Conservation (phyloP, 2,797 vertebrate species). For the Anniella stebbinsi region DNA sequence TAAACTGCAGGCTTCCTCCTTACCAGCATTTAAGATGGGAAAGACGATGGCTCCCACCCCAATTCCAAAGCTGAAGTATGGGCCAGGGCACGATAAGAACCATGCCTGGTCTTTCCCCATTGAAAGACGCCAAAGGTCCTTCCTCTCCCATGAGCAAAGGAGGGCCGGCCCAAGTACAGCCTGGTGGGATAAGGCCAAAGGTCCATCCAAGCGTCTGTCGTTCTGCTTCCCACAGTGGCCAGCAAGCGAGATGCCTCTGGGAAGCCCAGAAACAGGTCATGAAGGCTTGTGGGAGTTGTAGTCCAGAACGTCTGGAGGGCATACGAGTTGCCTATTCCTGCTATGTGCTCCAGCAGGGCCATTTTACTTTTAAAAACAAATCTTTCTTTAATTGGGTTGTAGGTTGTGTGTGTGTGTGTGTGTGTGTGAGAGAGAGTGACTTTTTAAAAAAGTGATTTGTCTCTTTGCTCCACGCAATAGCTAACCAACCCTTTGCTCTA, state of each 20-base stretch:
- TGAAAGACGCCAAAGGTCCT: neutral
- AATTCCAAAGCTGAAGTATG: neutral
- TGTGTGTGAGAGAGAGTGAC: neutral
- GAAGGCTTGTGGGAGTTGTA: too few relatives aligned
- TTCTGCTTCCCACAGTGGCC: too few relatives aligned
- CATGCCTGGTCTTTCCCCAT: neutral
- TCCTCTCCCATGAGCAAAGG: neutral
- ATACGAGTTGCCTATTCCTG: too few relatives aligned
- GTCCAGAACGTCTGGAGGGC: too few relatives aligned
- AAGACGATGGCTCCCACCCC: neutral
- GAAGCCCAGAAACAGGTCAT: too few relatives aligned
- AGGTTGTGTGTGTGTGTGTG: neutral
- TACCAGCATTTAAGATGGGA: neutral
- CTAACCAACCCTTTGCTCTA: constrained; percentile 65
- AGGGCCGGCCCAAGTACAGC: too few relatives aligned
- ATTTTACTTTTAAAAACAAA: too few relatives aligned
- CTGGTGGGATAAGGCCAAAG: too few relatives aligned
- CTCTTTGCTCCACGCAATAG: neutral
- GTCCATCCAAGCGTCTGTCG: too few relatives aligned
- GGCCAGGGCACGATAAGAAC: neutral
- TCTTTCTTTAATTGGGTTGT: neutral
- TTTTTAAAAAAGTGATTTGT: neutral
- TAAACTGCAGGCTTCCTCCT: neutral
- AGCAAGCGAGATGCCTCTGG: too few relatives aligned
- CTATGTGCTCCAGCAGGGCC: too few relatives aligned